These are phyloP conservation scores for Xylocampa areola DNA, from an alignment of 2,888 invertebrate genomes.

Conservation along the genomic window DNA sequence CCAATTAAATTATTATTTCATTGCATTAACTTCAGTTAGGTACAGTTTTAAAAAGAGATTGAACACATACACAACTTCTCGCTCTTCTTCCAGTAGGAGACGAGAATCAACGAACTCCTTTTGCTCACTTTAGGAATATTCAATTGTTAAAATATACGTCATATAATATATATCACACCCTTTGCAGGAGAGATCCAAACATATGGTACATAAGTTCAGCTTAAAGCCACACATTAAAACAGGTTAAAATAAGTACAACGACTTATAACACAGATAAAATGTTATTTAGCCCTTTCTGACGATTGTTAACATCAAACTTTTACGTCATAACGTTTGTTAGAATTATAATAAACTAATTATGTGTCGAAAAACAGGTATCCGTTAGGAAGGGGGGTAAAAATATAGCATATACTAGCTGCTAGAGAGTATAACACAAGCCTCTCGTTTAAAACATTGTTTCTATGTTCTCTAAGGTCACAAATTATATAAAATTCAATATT, in stretches of 20 bases:
- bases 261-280: conserved; percentile 13
- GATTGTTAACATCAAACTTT: not conserved
- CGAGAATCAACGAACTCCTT: conserved; percentile 18
- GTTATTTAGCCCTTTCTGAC: not conserved
- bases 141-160: conserved; percentile 12
- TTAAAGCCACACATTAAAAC: conserved; percentile 2
- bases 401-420: too few relatives aligned
- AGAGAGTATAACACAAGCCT: too few relatives aligned
- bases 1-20: conserved; percentile 42
- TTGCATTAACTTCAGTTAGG: conserved; percentile 22
- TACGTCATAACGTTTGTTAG: too few relatives aligned
- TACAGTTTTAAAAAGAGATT: conserved; percentile 16
- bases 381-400: too few relatives aligned
- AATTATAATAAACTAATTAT: too few relatives aligned
- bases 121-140: conserved; percentile 1
- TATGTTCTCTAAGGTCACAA: too few relatives aligned
- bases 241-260: conserved; percentile 33
- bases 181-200: conserved; percentile 35
- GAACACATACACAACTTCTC: conserved; percentile 22
- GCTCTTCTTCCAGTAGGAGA: not conserved
- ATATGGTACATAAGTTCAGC: not conserved
- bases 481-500: too few relatives aligned
- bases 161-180: conserved; percentile 45
- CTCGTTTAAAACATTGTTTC: too few relatives aligned
- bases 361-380: too few relatives aligned